Conservation (phyloP, 2,113 vertebrate genomes). For the Python bivittatus region DNA sequence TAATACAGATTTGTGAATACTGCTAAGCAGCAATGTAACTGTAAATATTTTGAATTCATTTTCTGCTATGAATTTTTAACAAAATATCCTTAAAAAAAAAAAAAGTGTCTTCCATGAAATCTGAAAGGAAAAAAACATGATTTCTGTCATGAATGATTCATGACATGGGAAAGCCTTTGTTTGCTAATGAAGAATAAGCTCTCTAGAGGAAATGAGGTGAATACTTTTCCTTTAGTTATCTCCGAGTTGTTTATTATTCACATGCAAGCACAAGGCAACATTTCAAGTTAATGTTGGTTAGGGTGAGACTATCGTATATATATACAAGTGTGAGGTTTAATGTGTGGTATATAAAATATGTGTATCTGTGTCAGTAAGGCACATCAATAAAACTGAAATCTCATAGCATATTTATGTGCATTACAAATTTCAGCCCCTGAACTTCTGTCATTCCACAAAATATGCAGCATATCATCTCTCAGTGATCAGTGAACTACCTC, state of each 20-base stretch:
- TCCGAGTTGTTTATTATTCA: constrained; percentile 4
- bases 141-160: constrained; percentile 8
- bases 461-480: not conserved
- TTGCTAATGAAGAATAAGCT: not conserved
- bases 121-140: not conserved
- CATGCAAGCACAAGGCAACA: not conserved
- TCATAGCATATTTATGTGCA: not conserved
- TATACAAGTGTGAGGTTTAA: not conserved
- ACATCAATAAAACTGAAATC: constrained; percentile 17
- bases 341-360: constrained; percentile 1
- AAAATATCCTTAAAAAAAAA: not conserved
- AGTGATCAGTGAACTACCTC: not conserved
- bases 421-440: not conserved
- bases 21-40: not conserved
- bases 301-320: not conserved
- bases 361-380: not conserved
- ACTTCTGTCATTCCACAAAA: not conserved
- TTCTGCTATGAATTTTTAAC: not conserved
- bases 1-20: not conserved
- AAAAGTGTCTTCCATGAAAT: not conserved
- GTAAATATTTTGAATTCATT: not conserved
- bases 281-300: not conserved
- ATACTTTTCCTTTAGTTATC: fast-evolving
- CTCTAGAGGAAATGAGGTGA: not conserved
- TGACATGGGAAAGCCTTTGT: not conserved